Evolutionary conservation across 2,888 invertebrate species (phyloP).

Genomic region (Athalia cordata): DNA sequence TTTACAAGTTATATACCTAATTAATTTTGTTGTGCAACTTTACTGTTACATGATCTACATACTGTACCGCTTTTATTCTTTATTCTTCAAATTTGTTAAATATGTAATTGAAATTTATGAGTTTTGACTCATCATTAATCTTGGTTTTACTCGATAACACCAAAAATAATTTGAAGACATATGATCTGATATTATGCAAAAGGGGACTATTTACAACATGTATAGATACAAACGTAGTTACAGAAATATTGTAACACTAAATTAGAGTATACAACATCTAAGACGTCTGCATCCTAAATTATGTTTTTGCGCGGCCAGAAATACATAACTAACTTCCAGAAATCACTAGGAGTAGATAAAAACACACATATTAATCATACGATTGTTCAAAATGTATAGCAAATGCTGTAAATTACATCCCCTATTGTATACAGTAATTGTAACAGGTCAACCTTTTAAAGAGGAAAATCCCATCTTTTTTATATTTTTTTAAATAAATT

Average conservation of each 20-base stretch:
- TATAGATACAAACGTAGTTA: not conserved
- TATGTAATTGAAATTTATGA: not conserved
- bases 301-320: not conserved
- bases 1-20: constrained; percentile 27
- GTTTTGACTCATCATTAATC: not conserved
- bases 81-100: not conserved
- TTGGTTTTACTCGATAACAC: not conserved
- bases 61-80: constrained; percentile 3
- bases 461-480: too few species aligned
- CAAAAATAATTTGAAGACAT: constrained; percentile 15
- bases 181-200: constrained; percentile 12
- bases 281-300: not conserved
- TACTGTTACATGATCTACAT: constrained; percentile 11
- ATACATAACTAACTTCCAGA: constrained; percentile 27
- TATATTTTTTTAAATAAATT: too few species aligned
- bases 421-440: not conserved
- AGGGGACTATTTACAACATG: constrained; percentile 26
- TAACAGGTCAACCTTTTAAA: too few species aligned
- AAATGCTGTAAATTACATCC: not conserved
- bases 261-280: not conserved
- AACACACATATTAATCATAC: not conserved
- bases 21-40: constrained; percentile 3
- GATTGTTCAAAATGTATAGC: not conserved
- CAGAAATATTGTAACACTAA: constrained; percentile 11
- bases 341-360: not conserved